Evolutionary conservation across 2,797 vertebrate species (phyloP).

Genomic region (Artibeus jamaicensis): DNA sequence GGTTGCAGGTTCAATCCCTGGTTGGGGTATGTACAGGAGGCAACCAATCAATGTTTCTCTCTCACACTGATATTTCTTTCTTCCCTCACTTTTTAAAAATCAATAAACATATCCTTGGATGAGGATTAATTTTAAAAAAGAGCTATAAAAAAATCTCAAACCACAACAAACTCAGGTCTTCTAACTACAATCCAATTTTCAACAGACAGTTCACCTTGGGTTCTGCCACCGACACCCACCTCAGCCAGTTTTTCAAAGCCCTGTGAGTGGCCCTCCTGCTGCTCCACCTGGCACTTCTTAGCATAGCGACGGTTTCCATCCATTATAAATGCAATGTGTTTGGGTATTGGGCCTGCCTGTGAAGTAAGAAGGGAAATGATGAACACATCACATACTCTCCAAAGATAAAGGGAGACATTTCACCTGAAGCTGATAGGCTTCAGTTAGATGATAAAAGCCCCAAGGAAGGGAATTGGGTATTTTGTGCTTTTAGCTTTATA

Average conservation of each 20-base stretch:
- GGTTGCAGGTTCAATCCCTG: not conserved
- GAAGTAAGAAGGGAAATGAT: conserved; percentile 20
- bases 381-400: not conserved
- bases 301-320: conserved; percentile 98
- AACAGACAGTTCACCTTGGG: not conserved
- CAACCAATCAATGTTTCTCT: not conserved
- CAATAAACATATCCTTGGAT: not conserved
- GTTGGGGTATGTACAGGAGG: not conserved
- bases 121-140: not conserved
- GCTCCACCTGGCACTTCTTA: conserved; percentile 92
- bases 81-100: not conserved
- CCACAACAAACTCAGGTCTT: not conserved
- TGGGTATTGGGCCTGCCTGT: conserved; percentile 96
- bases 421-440: not conserved
- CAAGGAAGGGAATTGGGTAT: not conserved
- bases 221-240: conserved; percentile 84
- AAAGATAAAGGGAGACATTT: not conserved
- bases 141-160: not conserved
- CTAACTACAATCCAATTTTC: not conserved
- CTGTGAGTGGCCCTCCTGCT: conserved; percentile 94
- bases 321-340: conserved; percentile 99
- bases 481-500: not conserved
- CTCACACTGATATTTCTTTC: not conserved
- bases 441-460: not conserved
- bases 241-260: conserved; percentile 98